Percentiles rank a stretch among this genome's conserved stretches.
phyloP scores from a whole-genome alignment of 2,113 vertebrate genomes.

The Stegastes partitus region DNA sequence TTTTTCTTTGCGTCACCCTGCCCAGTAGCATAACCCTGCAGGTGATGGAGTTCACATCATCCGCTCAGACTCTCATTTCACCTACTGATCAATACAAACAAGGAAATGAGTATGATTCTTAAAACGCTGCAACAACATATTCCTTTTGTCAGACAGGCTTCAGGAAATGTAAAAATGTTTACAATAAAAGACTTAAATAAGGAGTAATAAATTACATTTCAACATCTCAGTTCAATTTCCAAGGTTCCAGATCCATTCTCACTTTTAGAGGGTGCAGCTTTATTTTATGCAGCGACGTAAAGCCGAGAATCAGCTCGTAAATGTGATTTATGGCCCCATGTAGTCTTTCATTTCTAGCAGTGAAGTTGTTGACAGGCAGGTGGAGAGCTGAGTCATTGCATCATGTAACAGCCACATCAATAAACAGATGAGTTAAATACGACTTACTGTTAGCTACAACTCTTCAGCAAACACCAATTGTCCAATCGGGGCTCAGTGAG shows the following conservation, averaged over 20 bases:
- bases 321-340: constrained; percentile 8
- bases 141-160: too few species aligned
- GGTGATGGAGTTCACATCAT: constrained; percentile 24
- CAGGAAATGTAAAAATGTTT: too few species aligned
- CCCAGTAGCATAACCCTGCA: constrained; percentile 3
- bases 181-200: not conserved
- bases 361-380: constrained; percentile 4
- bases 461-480: not conserved
- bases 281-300: not conserved
- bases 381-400: not conserved
- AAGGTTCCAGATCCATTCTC: not conserved
- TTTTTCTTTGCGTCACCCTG: not conserved
- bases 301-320: constrained; percentile 1
- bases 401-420: not conserved
- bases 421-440: constrained; percentile 22
- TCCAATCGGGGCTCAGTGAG: too few species aligned
- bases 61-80: not conserved
- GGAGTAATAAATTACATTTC: not conserved
- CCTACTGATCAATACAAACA: constrained; percentile 19
- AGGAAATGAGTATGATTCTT: not conserved
- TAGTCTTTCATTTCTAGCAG: constrained; percentile 13
- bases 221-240: accelerated
- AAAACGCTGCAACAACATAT: too few species aligned
- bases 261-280: not conserved
- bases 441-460: not conserved